phyloP scores from a whole-genome alignment of 2,888 invertebrate species.

The Selenia dentaria region DNA sequence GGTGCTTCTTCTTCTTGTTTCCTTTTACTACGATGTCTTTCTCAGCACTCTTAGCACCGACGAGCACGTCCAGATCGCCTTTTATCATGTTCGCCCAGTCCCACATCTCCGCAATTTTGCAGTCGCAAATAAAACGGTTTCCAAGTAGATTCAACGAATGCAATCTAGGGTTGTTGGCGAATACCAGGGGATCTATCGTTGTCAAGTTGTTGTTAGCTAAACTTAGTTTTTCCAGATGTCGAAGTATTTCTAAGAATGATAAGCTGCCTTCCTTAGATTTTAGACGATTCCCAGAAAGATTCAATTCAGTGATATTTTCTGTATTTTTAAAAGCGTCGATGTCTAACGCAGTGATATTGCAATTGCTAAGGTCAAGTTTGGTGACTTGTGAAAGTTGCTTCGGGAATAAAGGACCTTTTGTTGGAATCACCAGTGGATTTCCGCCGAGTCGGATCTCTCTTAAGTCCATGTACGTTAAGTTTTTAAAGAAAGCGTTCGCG shows the following conservation, averaged over 20 bases:
- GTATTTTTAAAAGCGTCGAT: constrained; percentile 85
- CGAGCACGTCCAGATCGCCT: constrained; percentile 86
- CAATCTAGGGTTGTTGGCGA: constrained; percentile 83
- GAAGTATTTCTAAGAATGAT: constrained; percentile 81
- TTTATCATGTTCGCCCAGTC: constrained; percentile 88
- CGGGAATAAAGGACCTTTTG: constrained; percentile 85
- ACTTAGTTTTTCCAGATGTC: constrained; percentile 85
- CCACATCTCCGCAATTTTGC: constrained; percentile 89
- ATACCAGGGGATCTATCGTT: constrained; percentile 82
- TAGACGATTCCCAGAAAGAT: constrained; percentile 85
- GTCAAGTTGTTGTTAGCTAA: constrained; percentile 86
- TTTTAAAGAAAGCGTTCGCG: constrained; percentile 87
- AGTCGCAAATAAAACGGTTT: constrained; percentile 89
- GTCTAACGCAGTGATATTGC: constrained; percentile 85
- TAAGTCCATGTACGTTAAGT: constrained; percentile 86
- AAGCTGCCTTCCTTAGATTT: constrained; percentile 76
- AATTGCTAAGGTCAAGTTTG: constrained; percentile 87
- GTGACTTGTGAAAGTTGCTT: constrained; percentile 86
- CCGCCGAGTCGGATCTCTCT: constrained; percentile 88
- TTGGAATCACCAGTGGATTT: constrained; percentile 87
- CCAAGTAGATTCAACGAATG: constrained; percentile 86
- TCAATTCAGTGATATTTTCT: constrained; percentile 86
- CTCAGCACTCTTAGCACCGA: constrained; percentile 87
- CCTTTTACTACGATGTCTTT: constrained; percentile 86
- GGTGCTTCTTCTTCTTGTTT: constrained; percentile 86